phyloP scores from a whole-genome alignment of 2,888 invertebrate species.

The Philereme vetulata region DNA sequence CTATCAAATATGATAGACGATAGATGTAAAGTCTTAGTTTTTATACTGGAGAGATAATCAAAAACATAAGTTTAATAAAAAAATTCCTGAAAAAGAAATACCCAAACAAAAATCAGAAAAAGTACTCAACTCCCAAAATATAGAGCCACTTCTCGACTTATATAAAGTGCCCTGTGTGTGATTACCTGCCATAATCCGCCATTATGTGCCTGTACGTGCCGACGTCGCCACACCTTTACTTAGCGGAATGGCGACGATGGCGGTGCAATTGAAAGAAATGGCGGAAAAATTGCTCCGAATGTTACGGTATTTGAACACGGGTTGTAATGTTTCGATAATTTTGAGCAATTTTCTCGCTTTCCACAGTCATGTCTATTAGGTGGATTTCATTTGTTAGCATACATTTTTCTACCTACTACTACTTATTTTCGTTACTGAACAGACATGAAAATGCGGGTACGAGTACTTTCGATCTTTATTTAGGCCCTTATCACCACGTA shows the following conservation, averaged over 20 bases:
- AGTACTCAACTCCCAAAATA: conserved; percentile 9
- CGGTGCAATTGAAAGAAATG: conserved; percentile 45
- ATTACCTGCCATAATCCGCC: conserved; percentile 44
- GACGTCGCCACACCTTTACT: conserved; percentile 43
- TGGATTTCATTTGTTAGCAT: too few relatives aligned
- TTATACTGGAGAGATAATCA: too few relatives aligned
- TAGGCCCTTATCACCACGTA: too few relatives aligned
- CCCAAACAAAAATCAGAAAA: too few relatives aligned
- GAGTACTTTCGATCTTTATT: too few relatives aligned
- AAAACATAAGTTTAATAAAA: too few relatives aligned
- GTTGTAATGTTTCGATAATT: conserved; percentile 13
- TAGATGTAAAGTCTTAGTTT: too few relatives aligned
- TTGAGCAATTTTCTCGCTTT: conserved; percentile 7
- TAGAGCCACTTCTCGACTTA: conserved; percentile 23
- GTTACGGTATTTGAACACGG: conserved; percentile 33
- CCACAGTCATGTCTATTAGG: neutral
- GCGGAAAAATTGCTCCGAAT: conserved; percentile 39
- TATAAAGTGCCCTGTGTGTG: conserved; percentile 35
- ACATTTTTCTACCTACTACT: too few relatives aligned
- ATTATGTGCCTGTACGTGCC: conserved; percentile 41
- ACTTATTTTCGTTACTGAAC: too few relatives aligned
- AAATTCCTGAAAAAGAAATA: too few relatives aligned
- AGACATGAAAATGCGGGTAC: too few relatives aligned
- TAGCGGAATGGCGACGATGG: conserved; percentile 32
- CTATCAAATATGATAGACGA: too few relatives aligned